Conservation (phyloP, 2,797 vertebrate genomes). For the Phrynocephalus guinanensis region DNA sequence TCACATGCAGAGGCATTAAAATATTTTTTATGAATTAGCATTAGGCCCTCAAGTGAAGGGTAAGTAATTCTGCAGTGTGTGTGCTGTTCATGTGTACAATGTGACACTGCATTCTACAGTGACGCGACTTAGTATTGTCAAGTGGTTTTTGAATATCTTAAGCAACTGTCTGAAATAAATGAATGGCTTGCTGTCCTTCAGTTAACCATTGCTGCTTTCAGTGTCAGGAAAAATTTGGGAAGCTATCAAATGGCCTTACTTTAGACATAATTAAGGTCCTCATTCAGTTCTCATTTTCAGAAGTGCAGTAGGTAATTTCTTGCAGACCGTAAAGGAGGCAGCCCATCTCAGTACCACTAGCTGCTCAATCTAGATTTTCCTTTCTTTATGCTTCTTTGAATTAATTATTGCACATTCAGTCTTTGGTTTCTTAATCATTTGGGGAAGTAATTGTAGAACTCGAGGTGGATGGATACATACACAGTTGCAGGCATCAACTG, state of each 20-base stretch:
- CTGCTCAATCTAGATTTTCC: not conserved
- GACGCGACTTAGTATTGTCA: not conserved
- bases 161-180: not conserved
- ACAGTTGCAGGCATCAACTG: too few species aligned
- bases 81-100: not conserved
- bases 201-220: not conserved
- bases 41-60: not conserved
- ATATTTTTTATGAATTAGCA: not conserved
- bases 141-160: not conserved
- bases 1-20: not conserved
- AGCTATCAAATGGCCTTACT: not conserved
- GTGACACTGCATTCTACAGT: not conserved
- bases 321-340: not conserved
- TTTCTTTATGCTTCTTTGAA: not conserved
- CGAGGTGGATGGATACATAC: not conserved
- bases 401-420: not conserved
- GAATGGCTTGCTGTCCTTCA: constrained; percentile 1
- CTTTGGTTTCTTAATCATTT: not conserved
- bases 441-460: not conserved
- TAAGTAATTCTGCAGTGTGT: not conserved
- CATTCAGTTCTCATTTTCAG: constrained; percentile 6
- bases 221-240: not conserved
- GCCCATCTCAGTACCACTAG: not conserved
- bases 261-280: not conserved
- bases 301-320: not conserved